Evolutionary conservation across 1,140 invertebrate species (phyloP).

Genomic region (Meteorus sp.): DNA sequence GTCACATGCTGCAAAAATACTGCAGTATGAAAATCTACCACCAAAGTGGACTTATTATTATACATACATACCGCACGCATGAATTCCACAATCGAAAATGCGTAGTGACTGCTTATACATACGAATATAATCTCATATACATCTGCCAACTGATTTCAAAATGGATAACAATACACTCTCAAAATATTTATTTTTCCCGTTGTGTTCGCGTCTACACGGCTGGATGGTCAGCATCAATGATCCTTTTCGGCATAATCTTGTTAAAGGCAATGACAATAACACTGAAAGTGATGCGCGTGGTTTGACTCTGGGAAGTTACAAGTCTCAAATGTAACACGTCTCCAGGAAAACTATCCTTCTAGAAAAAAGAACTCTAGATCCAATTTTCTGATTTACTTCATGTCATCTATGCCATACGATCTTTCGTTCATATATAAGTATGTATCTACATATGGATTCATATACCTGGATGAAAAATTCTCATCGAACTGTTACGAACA

Average conservation of each 20-base stretch:
- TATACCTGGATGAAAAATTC: constrained; percentile 5
- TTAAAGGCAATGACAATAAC: too few relatives aligned
- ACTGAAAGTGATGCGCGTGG: constrained; percentile 14
- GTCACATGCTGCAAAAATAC: too few relatives aligned
- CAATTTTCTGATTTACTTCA: too few relatives aligned
- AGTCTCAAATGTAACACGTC: neutral
- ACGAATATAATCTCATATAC: too few relatives aligned
- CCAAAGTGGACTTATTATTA: constrained; percentile 25
- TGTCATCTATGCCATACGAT: too few relatives aligned
- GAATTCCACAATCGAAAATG: too few relatives aligned
- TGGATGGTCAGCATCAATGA: constrained; percentile 33
- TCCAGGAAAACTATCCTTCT: constrained; percentile 4
- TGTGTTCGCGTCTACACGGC: constrained; percentile 23
- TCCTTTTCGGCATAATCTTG: constrained; percentile 35
- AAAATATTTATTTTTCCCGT: constrained; percentile 50
- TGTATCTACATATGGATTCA: constrained; percentile 26
- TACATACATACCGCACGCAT: neutral
- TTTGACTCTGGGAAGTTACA: constrained; percentile 39
- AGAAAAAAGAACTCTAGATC: neutral
- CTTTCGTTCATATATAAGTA: too few relatives aligned
- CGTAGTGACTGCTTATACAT: too few relatives aligned
- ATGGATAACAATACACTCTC: constrained; percentile 41
- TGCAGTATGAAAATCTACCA: constrained; percentile 28
- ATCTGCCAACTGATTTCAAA: constrained; percentile 32
- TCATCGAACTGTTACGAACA: constrained; percentile 13